These are phyloP conservation scores for Pelobates cultripes DNA, from an alignment of 2,797 vertebrate species.

Conservation along the genomic window DNA sequence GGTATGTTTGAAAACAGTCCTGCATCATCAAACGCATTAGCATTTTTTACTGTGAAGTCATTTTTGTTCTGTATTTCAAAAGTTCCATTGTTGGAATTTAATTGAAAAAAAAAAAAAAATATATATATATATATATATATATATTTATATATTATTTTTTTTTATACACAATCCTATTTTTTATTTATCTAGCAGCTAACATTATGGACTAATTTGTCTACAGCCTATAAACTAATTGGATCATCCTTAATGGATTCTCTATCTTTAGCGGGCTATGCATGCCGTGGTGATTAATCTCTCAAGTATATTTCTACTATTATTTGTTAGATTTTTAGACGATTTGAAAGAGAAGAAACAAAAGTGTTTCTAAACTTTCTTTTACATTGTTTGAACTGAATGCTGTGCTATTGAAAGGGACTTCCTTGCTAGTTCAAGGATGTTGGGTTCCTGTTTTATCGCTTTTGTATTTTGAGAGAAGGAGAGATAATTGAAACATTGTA, in stretches of 20 bases:
- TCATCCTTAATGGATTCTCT: not conserved
- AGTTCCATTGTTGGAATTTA: not conserved
- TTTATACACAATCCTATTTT: not conserved
- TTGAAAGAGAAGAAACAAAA: not conserved
- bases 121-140: too few relatives aligned
- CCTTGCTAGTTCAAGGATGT: too few relatives aligned
- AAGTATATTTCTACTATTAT: not conserved
- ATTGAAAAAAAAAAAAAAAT: too few relatives aligned
- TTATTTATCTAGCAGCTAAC: not conserved
- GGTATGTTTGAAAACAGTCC: too few relatives aligned
- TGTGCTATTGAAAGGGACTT: too few relatives aligned
- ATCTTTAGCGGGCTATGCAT: not conserved
- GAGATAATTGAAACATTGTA: too few relatives aligned
- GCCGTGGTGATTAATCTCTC: not conserved
- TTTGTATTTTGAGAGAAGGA: too few relatives aligned
- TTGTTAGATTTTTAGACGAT: not conserved
- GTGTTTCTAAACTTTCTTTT: not conserved
- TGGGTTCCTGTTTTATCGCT: too few relatives aligned
- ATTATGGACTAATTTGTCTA: not conserved
- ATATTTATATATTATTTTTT: not conserved
- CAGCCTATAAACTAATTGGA: constrained; percentile 5
- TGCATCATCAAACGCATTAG: too few relatives aligned
- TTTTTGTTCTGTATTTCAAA: not conserved
- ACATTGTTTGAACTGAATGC: too few relatives aligned
- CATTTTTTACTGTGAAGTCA: not conserved